A percentile compares a stretch with the other conserved stretches of the same genome.
Evolutionary conservation across 2,888 invertebrate species (phyloP).

Genomic region (Dromius quadrimaculatus): DNA sequence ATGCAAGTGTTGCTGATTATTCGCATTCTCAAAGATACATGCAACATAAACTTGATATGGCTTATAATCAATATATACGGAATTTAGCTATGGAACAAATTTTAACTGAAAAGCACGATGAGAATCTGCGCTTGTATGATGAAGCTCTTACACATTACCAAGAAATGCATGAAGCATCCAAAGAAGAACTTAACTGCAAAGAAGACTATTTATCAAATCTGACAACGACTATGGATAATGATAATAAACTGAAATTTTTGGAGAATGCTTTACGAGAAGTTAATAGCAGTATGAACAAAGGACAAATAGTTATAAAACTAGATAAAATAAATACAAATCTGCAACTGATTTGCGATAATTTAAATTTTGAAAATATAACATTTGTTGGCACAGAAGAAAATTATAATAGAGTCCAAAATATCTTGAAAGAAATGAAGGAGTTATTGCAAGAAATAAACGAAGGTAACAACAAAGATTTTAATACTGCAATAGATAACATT

Average conservation of each 20-base stretch:
- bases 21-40: slow-evolving; percentile 37
- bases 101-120: slow-evolving; percentile 10
- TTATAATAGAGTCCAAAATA: slow-evolving; percentile 11
- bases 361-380: slow-evolving; percentile 28
- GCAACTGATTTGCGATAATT: slow-evolving; percentile 32
- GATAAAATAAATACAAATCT: slow-evolving; percentile 20
- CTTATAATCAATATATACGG: slow-evolving; percentile 42
- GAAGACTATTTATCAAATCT: slow-evolving; percentile 11
- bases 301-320: slow-evolving; percentile 16
- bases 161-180: slow-evolving; percentile 19
- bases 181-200: slow-evolving; percentile 6
- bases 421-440: slow-evolving; percentile 8
- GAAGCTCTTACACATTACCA: slow-evolving; percentile 27
- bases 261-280: slow-evolving; percentile 12
- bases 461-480: slow-evolving; percentile 34
- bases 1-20: neutral
- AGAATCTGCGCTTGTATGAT: neutral
- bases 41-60: slow-evolving; percentile 46
- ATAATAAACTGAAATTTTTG: slow-evolving; percentile 28
- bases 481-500: slow-evolving; percentile 38
- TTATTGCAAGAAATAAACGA: slow-evolving; percentile 5
- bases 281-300: neutral
- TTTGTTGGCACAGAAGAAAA: slow-evolving; percentile 26
- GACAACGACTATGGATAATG: slow-evolving; percentile 15
- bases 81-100: slow-evolving; percentile 26